Conservation (phyloP, 2,797 vertebrate species). For the Remorina albescens region DNA sequence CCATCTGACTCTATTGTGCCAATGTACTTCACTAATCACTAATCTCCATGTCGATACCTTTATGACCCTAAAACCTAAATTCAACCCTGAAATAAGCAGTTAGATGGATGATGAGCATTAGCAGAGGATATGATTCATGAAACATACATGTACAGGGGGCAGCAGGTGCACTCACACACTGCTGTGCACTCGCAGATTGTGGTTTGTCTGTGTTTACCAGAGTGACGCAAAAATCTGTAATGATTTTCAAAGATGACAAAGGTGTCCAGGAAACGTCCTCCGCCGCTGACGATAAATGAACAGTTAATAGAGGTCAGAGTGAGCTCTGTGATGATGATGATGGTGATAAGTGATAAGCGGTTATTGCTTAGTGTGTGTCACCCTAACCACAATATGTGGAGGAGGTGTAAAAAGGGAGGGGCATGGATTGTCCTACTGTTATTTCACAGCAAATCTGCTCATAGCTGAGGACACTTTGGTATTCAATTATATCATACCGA, state of each 20-base stretch:
- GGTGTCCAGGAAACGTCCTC: slow-evolving; percentile 30
- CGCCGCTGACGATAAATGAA: slow-evolving; percentile 5
- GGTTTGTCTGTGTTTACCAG: not conserved
- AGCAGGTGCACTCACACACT: no score
- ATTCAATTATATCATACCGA: not conserved
- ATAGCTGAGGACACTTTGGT: not conserved
- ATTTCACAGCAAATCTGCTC: not conserved
- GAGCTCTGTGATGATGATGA: slow-evolving; percentile 33
- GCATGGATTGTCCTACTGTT: slow-evolving; percentile 14
- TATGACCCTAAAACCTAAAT: slow-evolving; percentile 15
- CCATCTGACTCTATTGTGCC: slow-evolving; percentile 14
- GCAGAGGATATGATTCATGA: not conserved
- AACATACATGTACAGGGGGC: not conserved
- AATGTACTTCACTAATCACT: slow-evolving; percentile 11
- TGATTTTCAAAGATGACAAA: slow-evolving; percentile 25
- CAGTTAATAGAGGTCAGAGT: slow-evolving; percentile 18
- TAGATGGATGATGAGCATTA: slow-evolving; percentile 24
- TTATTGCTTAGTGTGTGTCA: not conserved
- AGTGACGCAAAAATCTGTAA: not conserved
- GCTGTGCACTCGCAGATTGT: not conserved
- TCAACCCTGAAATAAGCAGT: not conserved
- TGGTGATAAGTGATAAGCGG: not conserved
- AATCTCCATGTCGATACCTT: slow-evolving; percentile 44
- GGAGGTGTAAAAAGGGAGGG: slow-evolving; percentile 40
- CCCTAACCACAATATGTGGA: slow-evolving; percentile 38